These are phyloP conservation scores for Arctia plantaginis DNA, from an alignment of 2,888 invertebrate species.

Conservation along the genomic window DNA sequence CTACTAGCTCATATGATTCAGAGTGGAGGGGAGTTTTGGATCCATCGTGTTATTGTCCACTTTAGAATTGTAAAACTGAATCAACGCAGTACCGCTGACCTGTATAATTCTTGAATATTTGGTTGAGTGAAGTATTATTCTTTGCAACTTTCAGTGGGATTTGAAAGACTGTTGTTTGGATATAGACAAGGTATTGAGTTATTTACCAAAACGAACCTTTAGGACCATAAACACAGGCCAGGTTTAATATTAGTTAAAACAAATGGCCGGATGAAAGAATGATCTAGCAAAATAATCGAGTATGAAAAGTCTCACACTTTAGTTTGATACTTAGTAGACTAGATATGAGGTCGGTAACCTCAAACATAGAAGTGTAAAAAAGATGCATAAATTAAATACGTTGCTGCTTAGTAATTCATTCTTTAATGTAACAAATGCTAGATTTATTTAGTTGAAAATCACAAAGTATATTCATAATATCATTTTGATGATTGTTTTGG, in stretches of 20 bases:
- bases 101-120: not conserved
- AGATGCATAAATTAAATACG: slow-evolving; percentile 2
- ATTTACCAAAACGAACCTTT: not conserved
- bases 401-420: not conserved
- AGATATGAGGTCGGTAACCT: not conserved
- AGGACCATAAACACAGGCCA: not conserved
- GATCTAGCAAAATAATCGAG: not conserved
- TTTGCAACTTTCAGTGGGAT: not conserved
- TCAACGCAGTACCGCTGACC: slow-evolving; percentile 1
- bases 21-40: slow-evolving; percentile 41
- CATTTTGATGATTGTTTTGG: not conserved
- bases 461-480: not conserved
- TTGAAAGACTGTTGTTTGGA: not conserved
- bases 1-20: slow-evolving; percentile 53
- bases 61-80: slow-evolving; percentile 34
- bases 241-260: not conserved
- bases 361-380: not conserved
- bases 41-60: slow-evolving; percentile 55
- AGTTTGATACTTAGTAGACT: not conserved
- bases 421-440: not conserved
- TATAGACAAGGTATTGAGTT: not conserved
- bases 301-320: not conserved
- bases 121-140: not conserved
- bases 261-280: not conserved
- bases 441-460: not conserved